Percentiles rank a stretch among this genome's conserved stretches.
Conservation (phyloP, 2,113 vertebrate genomes). For the Chunga burmeisteri region DNA sequence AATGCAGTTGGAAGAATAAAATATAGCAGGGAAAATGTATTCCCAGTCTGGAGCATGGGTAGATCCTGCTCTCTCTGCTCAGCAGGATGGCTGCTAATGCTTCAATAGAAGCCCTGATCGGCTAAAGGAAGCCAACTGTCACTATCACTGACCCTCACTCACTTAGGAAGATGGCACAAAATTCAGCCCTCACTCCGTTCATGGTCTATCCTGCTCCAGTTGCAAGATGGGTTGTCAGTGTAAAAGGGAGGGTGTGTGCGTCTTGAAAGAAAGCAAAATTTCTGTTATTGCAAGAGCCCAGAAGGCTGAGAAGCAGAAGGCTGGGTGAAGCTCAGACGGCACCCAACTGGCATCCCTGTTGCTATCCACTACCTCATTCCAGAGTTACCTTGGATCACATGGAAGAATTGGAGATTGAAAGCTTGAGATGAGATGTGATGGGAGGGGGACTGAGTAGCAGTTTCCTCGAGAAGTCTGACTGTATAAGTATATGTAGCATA, state of each 20-base stretch:
- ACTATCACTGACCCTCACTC: background rate
- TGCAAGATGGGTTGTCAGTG: background rate
- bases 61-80: background rate
- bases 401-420: rapidly evolving
- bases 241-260: background rate
- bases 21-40: background rate
- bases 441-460: background rate
- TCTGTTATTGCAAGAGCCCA: background rate
- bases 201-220: background rate
- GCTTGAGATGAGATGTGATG: background rate
- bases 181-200: background rate
- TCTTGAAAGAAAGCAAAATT: background rate
- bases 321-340: background rate
- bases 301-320: background rate
- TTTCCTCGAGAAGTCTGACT: background rate
- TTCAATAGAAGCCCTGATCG: background rate
- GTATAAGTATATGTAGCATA: rapidly evolving
- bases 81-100: background rate
- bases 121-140: background rate
- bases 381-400: rapidly evolving
- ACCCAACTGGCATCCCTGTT: background rate
- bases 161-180: background rate
- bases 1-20: background rate
- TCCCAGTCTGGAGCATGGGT: background rate
- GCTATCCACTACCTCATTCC: background rate